Conservation (phyloP, 1,140 invertebrate species). For the Antheraea mylitta region DNA sequence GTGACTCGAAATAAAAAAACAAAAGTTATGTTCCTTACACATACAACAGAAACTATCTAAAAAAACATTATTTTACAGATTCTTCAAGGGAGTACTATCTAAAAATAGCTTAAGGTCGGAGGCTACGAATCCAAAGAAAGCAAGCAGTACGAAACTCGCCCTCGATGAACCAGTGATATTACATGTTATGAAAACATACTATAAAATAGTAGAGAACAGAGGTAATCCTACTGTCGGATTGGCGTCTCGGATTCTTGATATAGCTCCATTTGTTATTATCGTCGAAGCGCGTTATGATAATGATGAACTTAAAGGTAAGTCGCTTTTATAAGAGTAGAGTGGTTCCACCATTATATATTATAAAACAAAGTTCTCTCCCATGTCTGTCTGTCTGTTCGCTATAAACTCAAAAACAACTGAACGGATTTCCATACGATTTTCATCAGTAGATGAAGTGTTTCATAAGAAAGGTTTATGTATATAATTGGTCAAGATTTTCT, state of each 20-base stretch:
- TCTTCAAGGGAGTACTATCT: conserved; percentile 34
- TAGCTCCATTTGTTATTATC: conserved; percentile 25
- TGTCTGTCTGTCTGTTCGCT: no score
- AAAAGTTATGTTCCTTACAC: not conserved
- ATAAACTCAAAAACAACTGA: no score
- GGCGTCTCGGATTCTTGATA: conserved; percentile 24
- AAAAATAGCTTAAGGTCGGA: conserved; percentile 39
- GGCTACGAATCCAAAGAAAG: conserved; percentile 41
- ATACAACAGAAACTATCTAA: not conserved
- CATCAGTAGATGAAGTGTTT: no score
- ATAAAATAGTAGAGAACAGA: conserved; percentile 81
- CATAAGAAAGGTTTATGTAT: no score
- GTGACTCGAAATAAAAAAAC: not conserved
- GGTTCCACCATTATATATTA: no score
- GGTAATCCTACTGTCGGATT: conserved; percentile 36
- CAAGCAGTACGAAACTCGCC: conserved; percentile 52
- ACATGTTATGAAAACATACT: conserved; percentile 84
- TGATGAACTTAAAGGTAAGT: conserved; percentile 13
- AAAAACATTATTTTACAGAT: conserved; percentile 18
- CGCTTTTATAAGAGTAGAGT: no score
- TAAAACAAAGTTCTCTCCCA: no score
- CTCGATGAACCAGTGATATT: conserved; percentile 31
- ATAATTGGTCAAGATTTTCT: no score
- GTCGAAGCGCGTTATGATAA: conserved; percentile 21
- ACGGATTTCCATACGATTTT: no score